These are phyloP conservation scores for Leptopilina myrica DNA, from an alignment of 2,888 invertebrate species.

Conservation along the genomic window DNA sequence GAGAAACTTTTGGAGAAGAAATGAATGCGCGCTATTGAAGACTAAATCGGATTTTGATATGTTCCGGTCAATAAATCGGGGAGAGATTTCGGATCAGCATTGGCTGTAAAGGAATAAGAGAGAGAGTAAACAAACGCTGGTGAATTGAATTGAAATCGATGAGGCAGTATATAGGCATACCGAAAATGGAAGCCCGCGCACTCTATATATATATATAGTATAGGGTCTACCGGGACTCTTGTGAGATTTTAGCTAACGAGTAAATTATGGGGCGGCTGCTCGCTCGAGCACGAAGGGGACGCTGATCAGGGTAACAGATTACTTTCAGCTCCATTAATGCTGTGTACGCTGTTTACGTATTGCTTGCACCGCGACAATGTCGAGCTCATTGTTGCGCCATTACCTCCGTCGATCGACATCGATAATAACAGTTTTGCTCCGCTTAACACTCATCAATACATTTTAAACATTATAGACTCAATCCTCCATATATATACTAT, in stretches of 20 bases:
- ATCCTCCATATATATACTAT: slow-evolving; percentile 23
- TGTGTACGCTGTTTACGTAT: slow-evolving; percentile 62
- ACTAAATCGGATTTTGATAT: background rate
- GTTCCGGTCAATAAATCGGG: slow-evolving; percentile 4
- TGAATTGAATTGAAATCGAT: slow-evolving; percentile 59
- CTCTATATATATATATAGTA: no score
- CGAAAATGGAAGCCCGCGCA: slow-evolving; percentile 42
- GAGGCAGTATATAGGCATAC: no score
- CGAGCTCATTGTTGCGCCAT: slow-evolving; percentile 59
- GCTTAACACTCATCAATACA: slow-evolving; percentile 27
- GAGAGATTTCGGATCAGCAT: slow-evolving; percentile 65
- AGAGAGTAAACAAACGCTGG: slow-evolving; percentile 63
- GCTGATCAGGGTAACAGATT: slow-evolving; percentile 70
- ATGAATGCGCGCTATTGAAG: background rate
- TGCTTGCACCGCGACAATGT: slow-evolving; percentile 60
- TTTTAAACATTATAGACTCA: no score
- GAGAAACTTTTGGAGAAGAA: background rate
- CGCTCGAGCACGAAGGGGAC: slow-evolving; percentile 59
- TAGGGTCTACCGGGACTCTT: slow-evolving; percentile 12
- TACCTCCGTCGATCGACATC: slow-evolving; percentile 47
- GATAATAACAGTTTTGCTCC: slow-evolving; percentile 45
- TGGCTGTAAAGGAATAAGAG: slow-evolving; percentile 48
- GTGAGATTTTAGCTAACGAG: slow-evolving; percentile 68
- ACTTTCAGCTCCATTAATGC: slow-evolving; percentile 70
- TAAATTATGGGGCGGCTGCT: slow-evolving; percentile 74